Evolutionary conservation across 1,140 invertebrate genomes (phyloP).

Genomic region (Drosophila littoralis): DNA sequence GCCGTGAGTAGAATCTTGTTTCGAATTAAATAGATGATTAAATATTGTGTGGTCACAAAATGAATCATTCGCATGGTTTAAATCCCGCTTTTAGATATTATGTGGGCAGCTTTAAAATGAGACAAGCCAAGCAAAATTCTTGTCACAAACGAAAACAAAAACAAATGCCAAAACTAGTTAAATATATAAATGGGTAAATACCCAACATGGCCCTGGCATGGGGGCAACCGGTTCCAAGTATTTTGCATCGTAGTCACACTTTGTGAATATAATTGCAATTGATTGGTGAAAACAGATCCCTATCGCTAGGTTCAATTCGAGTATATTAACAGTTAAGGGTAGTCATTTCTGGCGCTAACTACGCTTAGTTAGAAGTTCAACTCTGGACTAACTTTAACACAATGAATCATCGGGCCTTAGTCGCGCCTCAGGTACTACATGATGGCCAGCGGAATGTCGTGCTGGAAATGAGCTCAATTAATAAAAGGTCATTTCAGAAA

Average conservation of each 20-base stretch:
- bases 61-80: background rate
- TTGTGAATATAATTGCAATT: background rate
- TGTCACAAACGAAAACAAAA: background rate
- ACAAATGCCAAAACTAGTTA: background rate
- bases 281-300: background rate
- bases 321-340: background rate
- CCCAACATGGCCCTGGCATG: background rate
- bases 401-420: constrained; percentile 21
- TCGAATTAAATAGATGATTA: too few species aligned
- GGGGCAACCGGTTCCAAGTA: constrained; percentile 1
- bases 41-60: background rate
- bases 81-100: background rate
- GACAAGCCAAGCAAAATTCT: constrained; percentile 1
- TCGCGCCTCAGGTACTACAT: background rate
- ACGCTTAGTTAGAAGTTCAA: constrained; percentile 2
- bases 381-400: background rate
- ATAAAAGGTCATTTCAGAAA: constrained; percentile 41
- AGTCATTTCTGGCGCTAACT: constrained; percentile 23
- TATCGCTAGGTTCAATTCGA: background rate
- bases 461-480: constrained; percentile 42
- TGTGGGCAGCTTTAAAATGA: background rate
- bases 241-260: background rate
- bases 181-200: background rate
- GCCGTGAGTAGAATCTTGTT: background rate
- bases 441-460: constrained; percentile 18